Base-by-base conservation (phyloP, 2,888 invertebrate species). In the Drosophila diplacantha region DNA sequence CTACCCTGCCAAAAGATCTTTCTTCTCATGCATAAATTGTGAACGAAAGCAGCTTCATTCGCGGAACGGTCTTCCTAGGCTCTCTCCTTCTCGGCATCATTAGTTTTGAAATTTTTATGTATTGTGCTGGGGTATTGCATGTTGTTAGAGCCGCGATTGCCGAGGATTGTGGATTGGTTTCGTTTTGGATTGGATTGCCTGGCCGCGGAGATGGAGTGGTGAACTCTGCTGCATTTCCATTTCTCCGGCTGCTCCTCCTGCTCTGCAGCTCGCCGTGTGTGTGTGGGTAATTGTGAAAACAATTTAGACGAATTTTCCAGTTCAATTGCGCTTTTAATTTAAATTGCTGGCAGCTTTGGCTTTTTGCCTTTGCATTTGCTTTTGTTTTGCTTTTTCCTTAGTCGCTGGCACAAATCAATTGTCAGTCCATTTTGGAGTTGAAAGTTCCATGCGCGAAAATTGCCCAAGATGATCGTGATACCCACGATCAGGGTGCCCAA, bases 321-420 rank as follows among this genome's bases (percentile, higher is more conserved):
- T 83, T 84, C 83, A 85, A 83, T 84, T 81, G 78, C 75, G 80
- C 80, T 76, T 84, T 84, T 83, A 85, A 84, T 85, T 85, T 81
- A 74, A 82, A 76, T 76, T 76, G 70, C 72, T 71, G 62, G 38
- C 59, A 64, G 64, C 60, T 66, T 67, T 65, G 61, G 29, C 29
- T 18, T 47, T 70, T 53, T 29, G 53, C 60, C 49, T 68, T 69
- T 58, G 37, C 39, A 29, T 53, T 20, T 24, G 31, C 54, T 35
- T 50, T 38, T 34, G 50, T 35, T 69, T 44, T 46, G 47, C 32
- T 69, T 47, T 49, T 41, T 59, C 59, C 26, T 34, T 29, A 44
- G 44, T 44, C 29, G 64, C 68, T 52, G 75, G 71, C 78, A 76
- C 73, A 79, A 75, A 81, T 84, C 83, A 84, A 84, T 78, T 83